Evolutionary conservation across 2,888 invertebrate genomes (phyloP).

Genomic region (Pogonocherus hispidulus): DNA sequence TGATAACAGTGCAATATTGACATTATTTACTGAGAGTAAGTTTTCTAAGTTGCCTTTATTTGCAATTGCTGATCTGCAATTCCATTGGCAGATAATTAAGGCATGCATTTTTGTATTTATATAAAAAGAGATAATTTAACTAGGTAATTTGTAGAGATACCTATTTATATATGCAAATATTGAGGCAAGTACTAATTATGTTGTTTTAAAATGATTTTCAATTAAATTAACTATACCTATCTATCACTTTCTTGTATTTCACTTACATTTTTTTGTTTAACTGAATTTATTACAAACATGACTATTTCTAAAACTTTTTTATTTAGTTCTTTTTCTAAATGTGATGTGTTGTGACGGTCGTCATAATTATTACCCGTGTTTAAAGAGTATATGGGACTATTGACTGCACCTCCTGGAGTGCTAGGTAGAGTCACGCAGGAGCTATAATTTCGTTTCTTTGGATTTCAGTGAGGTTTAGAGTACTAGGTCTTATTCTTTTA

Average conservation of each 20-base stretch:
- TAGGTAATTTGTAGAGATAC: too few relatives aligned
- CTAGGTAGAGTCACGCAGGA: neutral
- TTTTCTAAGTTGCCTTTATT: constrained; percentile 22
- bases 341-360: too few relatives aligned
- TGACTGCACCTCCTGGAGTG: neutral
- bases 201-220: neutral
- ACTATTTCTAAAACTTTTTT: neutral
- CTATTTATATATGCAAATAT: too few relatives aligned
- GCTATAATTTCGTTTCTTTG: neutral
- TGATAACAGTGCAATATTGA: constrained; percentile 25
- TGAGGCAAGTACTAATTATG: too few relatives aligned
- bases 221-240: constrained; percentile 1
- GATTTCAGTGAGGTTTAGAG: neutral
- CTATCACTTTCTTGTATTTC: neutral
- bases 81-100: constrained; percentile 26
- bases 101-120: constrained; percentile 1
- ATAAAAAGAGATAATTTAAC: too few relatives aligned
- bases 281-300: neutral
- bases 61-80: constrained; percentile 17
- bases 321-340: neutral
- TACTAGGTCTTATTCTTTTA: neutral
- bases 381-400: neutral
- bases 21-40: neutral
- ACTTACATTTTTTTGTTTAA: constrained; percentile 8
- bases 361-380: neutral